Conservation (phyloP, 2,113 vertebrate genomes). For the Varanus salvator region DNA sequence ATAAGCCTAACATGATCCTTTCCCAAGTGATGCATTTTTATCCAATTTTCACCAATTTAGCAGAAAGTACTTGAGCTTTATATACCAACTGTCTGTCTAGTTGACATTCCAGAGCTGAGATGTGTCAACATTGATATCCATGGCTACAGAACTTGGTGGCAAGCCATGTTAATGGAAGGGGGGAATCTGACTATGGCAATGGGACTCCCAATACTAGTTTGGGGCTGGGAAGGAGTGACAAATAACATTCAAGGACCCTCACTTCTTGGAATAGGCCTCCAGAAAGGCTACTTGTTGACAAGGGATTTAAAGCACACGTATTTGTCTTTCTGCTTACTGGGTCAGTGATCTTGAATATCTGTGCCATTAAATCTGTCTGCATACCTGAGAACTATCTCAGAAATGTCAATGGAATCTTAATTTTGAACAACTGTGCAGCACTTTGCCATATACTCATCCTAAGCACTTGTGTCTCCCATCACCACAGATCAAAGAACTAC, state of each 20-base stretch:
- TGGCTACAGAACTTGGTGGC: neutral
- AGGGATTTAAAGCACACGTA: neutral
- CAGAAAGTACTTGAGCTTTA: slow-evolving; percentile 42
- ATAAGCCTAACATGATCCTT: slow-evolving; percentile 13
- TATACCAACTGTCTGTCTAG: neutral
- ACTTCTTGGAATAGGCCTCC: neutral
- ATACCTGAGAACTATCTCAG: neutral
- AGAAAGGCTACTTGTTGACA: neutral
- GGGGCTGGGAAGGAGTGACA: neutral
- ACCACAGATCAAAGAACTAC: neutral
- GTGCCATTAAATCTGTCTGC: neutral
- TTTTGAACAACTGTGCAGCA: neutral
- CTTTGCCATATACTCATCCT: neutral
- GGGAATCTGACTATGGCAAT: no score
- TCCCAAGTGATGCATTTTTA: slow-evolving; percentile 38
- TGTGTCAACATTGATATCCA: neutral
- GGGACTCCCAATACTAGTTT: neutral
- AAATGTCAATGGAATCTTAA: neutral
- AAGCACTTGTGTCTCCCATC: neutral
- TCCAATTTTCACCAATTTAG: slow-evolving; percentile 53
- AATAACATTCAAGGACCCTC: neutral
- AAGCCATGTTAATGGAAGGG: neutral
- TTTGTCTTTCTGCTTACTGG: neutral
- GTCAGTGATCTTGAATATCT: neutral
- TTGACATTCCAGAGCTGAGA: neutral